Evolutionary conservation across 2,888 invertebrate species (phyloP), one percentile per base, ranked within the genome.

Genomic region (Monoplex corrugatus): DNA sequence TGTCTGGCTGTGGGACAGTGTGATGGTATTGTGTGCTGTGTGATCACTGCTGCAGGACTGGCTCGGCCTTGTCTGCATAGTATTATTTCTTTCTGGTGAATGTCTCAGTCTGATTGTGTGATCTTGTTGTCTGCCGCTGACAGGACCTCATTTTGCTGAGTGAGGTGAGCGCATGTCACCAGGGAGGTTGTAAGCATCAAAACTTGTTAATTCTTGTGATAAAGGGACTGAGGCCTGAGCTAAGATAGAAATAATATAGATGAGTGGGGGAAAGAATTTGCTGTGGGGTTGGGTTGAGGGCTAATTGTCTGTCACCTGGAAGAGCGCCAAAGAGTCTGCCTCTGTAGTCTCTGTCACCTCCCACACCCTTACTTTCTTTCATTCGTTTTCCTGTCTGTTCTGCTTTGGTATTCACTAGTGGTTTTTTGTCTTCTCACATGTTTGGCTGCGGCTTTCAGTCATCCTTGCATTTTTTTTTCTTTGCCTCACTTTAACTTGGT

Each of bases 271-370:
- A n/a, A 44, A 87, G 43, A 10, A 78, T 50, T 32, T 45, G 23
- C 57, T 84, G 88, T 88, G 43, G 82, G 35, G 78, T 23, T 45
- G 78, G 63, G 44, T 28, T 40, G 72, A 57, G 44, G 45, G 86
- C 63, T 86, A 23, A 43, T 32, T 43, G 35, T 68, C 45, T 28
- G 75, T 68, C 88, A 82, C 72, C 13, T 89, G 89, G 90, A 89
- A 89, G 43, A 68, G 89, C 43, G 90, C 89, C 86, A 88, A 90
- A 83, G 57, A 44, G 85, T 84, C 57, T 88, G 78, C 84, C 86
- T 78, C 68, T 85, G 86, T 89, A n/a, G 40, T 57, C 16, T 68
- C 50, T 50, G 57, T 38, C 28, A 43, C 63, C 44, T 50, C 75
- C 45, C 50, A 50, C 28, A 45, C 10, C 44, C 72, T 87, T 43